These are phyloP conservation scores for Pyrrhosoma nymphula DNA, from an alignment of 2,888 invertebrate genomes.

Conservation along the genomic window DNA sequence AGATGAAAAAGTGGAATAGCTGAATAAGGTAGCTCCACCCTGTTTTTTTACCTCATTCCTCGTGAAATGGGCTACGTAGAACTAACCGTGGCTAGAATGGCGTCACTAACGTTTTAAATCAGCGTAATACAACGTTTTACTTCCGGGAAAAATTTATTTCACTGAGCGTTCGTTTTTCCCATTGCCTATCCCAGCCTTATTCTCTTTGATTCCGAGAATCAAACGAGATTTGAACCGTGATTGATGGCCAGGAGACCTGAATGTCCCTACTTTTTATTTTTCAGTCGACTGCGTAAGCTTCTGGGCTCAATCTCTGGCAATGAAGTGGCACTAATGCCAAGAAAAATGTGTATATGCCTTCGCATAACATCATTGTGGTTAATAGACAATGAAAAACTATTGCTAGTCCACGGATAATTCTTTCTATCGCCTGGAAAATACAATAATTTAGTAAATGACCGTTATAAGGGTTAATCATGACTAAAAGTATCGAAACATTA, in stretches of 20 bases:
- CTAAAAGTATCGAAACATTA: too few species aligned
- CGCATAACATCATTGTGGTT: too few species aligned
- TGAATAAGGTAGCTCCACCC: neutral
- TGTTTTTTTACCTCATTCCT: neutral
- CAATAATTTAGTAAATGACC: too few species aligned
- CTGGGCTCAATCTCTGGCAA: neutral
- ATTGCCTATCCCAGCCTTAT: neutral
- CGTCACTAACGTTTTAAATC: neutral
- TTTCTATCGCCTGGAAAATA: too few species aligned
- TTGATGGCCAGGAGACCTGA: neutral
- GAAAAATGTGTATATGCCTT: too few species aligned
- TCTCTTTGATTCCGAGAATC: neutral
- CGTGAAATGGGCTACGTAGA: neutral
- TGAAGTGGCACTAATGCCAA: neutral
- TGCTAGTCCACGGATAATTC: too few species aligned
- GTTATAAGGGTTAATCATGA: too few species aligned
- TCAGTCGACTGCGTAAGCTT: neutral
- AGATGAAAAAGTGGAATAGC: neutral
- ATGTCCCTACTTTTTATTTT: neutral
- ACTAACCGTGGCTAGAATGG: neutral
- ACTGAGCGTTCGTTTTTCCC: neutral
- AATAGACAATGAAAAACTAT: too few species aligned
- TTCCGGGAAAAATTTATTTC: neutral
- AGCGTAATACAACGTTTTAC: neutral
- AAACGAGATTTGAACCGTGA: neutral